A percentile compares a stretch with the other conserved stretches of the same genome.
Evolutionary conservation across 2,113 vertebrate species (phyloP).

Genomic region (Cephalopholis sonnerati): DNA sequence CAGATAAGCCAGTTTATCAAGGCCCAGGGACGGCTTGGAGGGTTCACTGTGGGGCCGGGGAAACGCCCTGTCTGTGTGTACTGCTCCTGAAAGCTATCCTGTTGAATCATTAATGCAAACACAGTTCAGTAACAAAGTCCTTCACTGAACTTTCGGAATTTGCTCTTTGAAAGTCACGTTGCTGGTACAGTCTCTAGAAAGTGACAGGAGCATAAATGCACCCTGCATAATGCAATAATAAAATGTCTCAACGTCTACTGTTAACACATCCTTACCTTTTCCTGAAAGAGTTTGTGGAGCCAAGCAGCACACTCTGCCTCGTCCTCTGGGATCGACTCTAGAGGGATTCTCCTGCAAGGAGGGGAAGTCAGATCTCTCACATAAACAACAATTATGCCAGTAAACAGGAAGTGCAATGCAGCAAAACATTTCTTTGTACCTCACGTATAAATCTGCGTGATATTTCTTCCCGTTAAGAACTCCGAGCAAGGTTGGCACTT

Average conservation of each 20-base stretch:
- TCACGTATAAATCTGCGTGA: slow-evolving; percentile 94
- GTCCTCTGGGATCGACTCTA: slow-evolving; percentile 91
- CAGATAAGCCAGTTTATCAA: slow-evolving; percentile 96
- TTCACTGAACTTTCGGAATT: neutral
- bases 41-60: slow-evolving; percentile 83
- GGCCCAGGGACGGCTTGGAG: slow-evolving; percentile 87
- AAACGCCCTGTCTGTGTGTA: slow-evolving; percentile 89
- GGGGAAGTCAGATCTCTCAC: slow-evolving; percentile 6
- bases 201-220: neutral
- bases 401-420: neutral
- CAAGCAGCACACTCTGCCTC: slow-evolving; percentile 90
- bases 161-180: neutral
- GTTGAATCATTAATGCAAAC: slow-evolving; percentile 33
- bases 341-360: slow-evolving; percentile 91
- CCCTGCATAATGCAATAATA: too few relatives aligned
- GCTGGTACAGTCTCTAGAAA: neutral
- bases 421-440: slow-evolving; percentile 79
- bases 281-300: slow-evolving; percentile 97
- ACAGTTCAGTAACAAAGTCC: neutral
- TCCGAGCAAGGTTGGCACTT: slow-evolving; percentile 92
- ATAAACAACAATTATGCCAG: neutral
- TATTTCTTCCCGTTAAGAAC: slow-evolving; percentile 95
- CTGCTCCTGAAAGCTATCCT: slow-evolving; percentile 94
- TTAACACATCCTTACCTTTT: slow-evolving; percentile 87
- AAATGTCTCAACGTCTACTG: neutral